Base-by-base conservation (phyloP, 2,888 invertebrate species). In the Bellardia pandia region DNA sequence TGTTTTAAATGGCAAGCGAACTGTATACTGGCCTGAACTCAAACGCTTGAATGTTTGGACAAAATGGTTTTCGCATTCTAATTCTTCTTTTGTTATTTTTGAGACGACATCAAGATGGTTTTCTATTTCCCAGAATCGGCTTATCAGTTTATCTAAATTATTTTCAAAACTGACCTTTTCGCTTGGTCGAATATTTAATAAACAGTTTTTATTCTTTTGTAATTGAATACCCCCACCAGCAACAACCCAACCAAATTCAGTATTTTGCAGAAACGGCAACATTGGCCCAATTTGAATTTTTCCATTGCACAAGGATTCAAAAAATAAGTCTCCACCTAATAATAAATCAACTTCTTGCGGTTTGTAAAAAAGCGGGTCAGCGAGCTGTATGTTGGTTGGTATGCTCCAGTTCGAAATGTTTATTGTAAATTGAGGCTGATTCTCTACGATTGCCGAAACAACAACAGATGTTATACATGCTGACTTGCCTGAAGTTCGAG, bases 171-270 rank as follows among this genome's bases (percentile, higher is more conserved):
- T 42, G 7, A 0, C 7, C 7, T 4, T 23, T 80, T 30, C 13
- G 82, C 8, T 0, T 60, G 33, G 14, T 78, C 30, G n/a, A 85
- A 51, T 7, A 9, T 48, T 62, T n/a, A 23, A 11, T 5, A 33
- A 1, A 16, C 23, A 75, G 3, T 42, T 37, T 1, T 37, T 69
- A 53, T 42, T n/a, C 45, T n/a, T 64, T 16, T 75, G 5, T 23
- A 33, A 40, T 33, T 42, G 42, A 4, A 75, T 58, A 2, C 76
- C 66, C 53, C 76, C 76, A 7, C 88, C 89, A n/a, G 79, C 74
- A 5, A 88, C 85, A 42, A 88, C 71, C 86, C 87, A 89, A 7
- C 87, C 89, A 30, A 89, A 78, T 42, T 48, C 40, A 2, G 88
- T 88, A 37, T 89, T 87, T 85, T 87, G 88, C 9, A 89, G 37